These are phyloP conservation scores for Dascillus cervinus DNA, from an alignment of 2,888 invertebrate genomes.

Conservation along the genomic window DNA sequence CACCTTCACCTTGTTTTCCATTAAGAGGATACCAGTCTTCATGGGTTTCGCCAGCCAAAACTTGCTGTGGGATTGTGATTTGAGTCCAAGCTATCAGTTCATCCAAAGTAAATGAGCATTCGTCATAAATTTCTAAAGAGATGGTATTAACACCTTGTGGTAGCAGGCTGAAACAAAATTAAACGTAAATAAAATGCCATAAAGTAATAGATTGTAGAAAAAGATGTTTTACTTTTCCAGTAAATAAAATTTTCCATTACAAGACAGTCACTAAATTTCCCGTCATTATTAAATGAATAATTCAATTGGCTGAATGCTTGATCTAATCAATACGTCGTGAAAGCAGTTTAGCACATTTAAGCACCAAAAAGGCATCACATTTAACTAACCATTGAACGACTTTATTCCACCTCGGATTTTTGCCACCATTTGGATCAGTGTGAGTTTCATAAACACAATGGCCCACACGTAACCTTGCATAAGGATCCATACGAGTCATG, in stretches of 20 bases:
- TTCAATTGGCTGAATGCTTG: no score
- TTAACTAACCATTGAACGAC: constrained; percentile 74
- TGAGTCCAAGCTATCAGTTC: constrained; percentile 93
- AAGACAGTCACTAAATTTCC: no score
- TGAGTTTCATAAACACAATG: constrained; percentile 94
- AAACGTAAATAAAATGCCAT: constrained; percentile 1
- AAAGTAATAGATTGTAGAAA: no score
- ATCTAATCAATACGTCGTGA: no score
- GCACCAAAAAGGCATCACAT: not conserved
- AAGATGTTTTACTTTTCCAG: no score
- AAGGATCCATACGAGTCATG: constrained; percentile 92
- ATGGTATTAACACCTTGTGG: constrained; percentile 84
- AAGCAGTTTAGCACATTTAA: no score
- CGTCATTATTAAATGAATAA: no score
- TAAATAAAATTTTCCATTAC: no score
- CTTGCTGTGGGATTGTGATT: constrained; percentile 76
- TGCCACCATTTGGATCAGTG: constrained; percentile 89
- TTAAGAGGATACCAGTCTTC: constrained; percentile 93
- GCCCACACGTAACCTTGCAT: constrained; percentile 85
- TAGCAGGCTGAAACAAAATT: constrained; percentile 54
- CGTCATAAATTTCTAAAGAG: constrained; percentile 93
- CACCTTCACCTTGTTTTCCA: constrained; percentile 91
- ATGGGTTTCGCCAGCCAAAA: constrained; percentile 79
- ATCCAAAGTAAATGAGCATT: constrained; percentile 93
- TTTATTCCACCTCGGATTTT: constrained; percentile 94